A percentile compares a stretch with the other conserved stretches of the same genome.
phyloP scores from a whole-genome alignment of 2,113 vertebrate genomes.

The zebrafish (Danio rerio) region GRCz12tu NC_133182.1:66335001-66335500 shows the following conservation, averaged over 20 bases:
- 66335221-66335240: too few relatives aligned
- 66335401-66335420: neutral
- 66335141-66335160: too few relatives aligned
- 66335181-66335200: too few relatives aligned
- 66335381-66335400: conserved; percentile 42
- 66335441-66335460: conserved; percentile 23
- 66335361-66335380: conserved; percentile 59
- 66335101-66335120: too few relatives aligned
- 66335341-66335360: conserved; percentile 65
- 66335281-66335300: conserved; percentile 42
- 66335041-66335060: too few relatives aligned
- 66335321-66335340: conserved; percentile 46
- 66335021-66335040: too few relatives aligned
- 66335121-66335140: too few relatives aligned
- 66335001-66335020: too few relatives aligned
- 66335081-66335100: too few relatives aligned
- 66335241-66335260: neutral
- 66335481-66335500: conserved; percentile 32
- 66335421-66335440: conserved; percentile 29
- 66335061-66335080: too few relatives aligned
- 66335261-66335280: conserved; percentile 42
- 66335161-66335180: too few relatives aligned
- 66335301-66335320: conserved; percentile 38
- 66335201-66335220: too few relatives aligned
- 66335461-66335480: conserved; percentile 27